A percentile compares a stretch with the other conserved stretches of the same genome.
phyloP scores from a whole-genome alignment of 2,888 invertebrate species.

The Limenitis camilla region DNA sequence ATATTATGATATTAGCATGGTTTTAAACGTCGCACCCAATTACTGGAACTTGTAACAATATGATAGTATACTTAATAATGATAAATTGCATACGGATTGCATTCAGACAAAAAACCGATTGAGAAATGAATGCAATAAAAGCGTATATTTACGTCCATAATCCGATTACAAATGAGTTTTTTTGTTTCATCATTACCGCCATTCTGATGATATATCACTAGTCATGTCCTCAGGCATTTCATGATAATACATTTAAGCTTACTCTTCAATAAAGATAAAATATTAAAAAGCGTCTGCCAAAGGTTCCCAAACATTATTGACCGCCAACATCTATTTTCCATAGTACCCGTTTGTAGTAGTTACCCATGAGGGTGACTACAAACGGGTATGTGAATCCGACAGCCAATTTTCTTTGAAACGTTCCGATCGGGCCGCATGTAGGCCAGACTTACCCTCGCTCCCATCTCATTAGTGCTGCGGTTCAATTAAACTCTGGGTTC shows the following conservation, averaged over 20 bases:
- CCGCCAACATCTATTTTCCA: no score
- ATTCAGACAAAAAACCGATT: not conserved
- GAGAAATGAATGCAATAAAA: not conserved
- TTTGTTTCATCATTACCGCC: constrained; percentile 6
- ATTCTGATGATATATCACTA: not conserved
- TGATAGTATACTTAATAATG: not conserved
- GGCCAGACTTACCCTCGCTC: no score
- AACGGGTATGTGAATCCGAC: no score
- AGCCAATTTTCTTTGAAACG: no score
- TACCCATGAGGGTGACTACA: no score
- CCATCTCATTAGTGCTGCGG: no score
- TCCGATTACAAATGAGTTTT: constrained; percentile 1
- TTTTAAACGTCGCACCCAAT: not conserved
- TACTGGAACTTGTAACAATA: no score
- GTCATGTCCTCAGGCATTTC: not conserved
- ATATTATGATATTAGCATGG: not conserved
- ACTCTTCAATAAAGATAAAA: not conserved
- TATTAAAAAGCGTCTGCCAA: no score
- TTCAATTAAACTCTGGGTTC: no score
- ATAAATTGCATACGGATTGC: not conserved
- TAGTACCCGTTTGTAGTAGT: no score
- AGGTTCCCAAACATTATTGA: no score
- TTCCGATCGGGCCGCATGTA: no score
- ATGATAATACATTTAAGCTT: not conserved
- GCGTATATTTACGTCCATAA: constrained; percentile 1